Percentiles rank a stretch among this genome's conserved stretches.
phyloP scores from a whole-genome alignment of 2,888 invertebrate species.

The Drosophila kanekoi region DNA sequence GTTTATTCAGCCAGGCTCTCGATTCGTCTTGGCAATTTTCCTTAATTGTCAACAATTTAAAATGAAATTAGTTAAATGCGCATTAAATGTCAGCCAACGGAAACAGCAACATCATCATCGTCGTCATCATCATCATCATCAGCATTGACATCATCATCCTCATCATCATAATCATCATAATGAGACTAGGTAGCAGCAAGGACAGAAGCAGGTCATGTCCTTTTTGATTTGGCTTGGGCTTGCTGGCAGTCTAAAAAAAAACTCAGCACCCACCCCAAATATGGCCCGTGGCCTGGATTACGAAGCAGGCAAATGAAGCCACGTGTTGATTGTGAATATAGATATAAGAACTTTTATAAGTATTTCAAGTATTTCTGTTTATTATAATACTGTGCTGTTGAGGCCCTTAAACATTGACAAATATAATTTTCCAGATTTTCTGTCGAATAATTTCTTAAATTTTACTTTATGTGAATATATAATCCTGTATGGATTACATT shows the following conservation, averaged over 20 bases:
- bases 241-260: conserved; percentile 1
- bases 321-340: conserved; percentile 41
- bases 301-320: conserved; percentile 10
- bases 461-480: no score
- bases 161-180: conserved; percentile 15
- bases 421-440: no score
- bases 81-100: conserved; percentile 77
- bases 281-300: not conserved
- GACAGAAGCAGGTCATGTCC: conserved; percentile 39
- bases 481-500: no score
- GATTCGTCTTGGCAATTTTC: conserved; percentile 79
- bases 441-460: no score
- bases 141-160: conserved; percentile 26
- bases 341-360: conserved; percentile 21
- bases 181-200: conserved; percentile 15
- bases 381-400: not conserved
- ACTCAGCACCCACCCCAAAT: not conserved
- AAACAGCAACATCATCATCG: conserved; percentile 68
- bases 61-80: conserved; percentile 80
- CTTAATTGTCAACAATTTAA: conserved; percentile 83
- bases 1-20: conserved; percentile 23
- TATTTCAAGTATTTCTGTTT: conserved; percentile 3
- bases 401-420: not conserved
- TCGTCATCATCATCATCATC: conserved; percentile 16
- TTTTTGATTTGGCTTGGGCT: conserved; percentile 24